Evolutionary conservation across 2,888 invertebrate species (phyloP).

Genomic region (Neria commutata): DNA sequence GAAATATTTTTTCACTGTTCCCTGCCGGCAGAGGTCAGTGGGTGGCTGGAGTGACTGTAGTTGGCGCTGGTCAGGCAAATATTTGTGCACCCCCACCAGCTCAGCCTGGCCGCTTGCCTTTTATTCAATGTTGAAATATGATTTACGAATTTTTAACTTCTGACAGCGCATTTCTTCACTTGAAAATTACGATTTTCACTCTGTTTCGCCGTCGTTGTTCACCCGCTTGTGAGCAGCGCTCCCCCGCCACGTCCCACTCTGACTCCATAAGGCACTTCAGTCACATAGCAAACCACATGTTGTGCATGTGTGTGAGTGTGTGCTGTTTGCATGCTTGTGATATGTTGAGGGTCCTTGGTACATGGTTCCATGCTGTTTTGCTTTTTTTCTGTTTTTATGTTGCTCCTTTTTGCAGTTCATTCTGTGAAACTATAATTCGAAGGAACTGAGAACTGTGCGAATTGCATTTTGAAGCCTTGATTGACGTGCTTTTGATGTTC

Average conservation of each 20-base stretch:
- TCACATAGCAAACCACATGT: background rate
- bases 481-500: conserved; percentile 51
- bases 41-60: background rate
- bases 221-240: background rate
- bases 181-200: conserved; percentile 1
- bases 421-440: conserved; percentile 33
- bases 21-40: background rate
- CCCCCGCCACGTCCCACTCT: background rate
- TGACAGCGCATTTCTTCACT: conserved; percentile 22
- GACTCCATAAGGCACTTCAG: background rate
- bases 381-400: too few relatives aligned
- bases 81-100: background rate
- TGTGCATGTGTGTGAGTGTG: background rate
- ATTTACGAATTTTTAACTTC: conserved; percentile 35
- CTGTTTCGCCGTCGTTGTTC: background rate
- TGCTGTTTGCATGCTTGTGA: background rate
- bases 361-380: too few relatives aligned
- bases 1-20: background rate
- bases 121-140: conserved; percentile 32
- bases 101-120: too few relatives aligned
- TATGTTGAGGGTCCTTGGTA: background rate
- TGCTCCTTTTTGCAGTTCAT: conserved; percentile 21
- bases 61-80: background rate
- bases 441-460: conserved; percentile 30
- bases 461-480: conserved; percentile 42